Base-by-base conservation (phyloP, 2,797 vertebrate genomes). In the Lophotriccus pileatus region DNA sequence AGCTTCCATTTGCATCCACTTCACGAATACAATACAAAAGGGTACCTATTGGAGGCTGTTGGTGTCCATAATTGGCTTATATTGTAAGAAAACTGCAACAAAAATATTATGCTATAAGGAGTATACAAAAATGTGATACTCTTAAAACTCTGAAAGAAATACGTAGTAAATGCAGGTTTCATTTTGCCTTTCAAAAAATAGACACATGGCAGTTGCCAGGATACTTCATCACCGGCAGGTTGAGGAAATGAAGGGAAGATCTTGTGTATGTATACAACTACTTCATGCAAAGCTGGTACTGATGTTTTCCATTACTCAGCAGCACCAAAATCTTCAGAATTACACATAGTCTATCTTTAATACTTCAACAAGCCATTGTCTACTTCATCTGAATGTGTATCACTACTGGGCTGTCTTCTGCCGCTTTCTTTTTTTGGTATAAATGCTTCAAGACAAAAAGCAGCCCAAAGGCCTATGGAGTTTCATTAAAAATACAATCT, bases 291-390 rank as follows among this genome's bases (percentile, higher is more conserved):
- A 30, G 3, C 9, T 47, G 9, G 14, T 63, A 43, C 7, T 16
- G 36, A 46, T 18, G n/a, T 41, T 56, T 84, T 82, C 79, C 6
- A 2, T 53, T 75, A 72, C 20, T 50, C 49, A 66, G 25, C 12
- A 74, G 60, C n/a, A 24, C 59, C 56, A 46, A 85, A 83, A 84
- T 81, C 47, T 90, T 87, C 75, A 70, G n/a, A 93, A 86, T 50
- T 59, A 68, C 28, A 82, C 12, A 14, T 41, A 76, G 79, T 69
- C 90, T 84, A 66, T 63, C 70, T 86, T 85, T 81, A 78, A 74
- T 70, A 87, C 12, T 79, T 92, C 84, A 94, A 64, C 39, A 27
- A 70, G 72, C 22, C 49, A 8, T 36, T 84, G 70, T 75, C 87
- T 89, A 16, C 10, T 14, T 50, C 17, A 15, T 37, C 49, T 91